These are phyloP conservation scores for Hermatobates lingyangjiaoensis DNA, from an alignment of 1,140 invertebrate species.

Conservation along the genomic window DNA sequence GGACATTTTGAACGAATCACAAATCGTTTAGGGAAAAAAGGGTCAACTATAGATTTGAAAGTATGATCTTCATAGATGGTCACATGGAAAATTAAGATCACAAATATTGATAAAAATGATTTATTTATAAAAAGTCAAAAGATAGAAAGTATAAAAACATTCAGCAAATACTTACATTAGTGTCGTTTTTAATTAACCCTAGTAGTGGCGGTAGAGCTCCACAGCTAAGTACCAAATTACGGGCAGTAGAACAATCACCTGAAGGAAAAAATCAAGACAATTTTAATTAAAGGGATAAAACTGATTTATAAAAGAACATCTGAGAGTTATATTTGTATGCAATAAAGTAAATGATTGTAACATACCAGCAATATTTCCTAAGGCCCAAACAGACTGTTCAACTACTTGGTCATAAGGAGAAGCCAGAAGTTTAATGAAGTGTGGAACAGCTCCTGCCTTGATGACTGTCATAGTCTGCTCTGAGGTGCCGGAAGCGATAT, in stretches of 20 bases:
- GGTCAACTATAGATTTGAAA: too few relatives aligned
- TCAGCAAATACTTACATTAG: constrained; percentile 24
- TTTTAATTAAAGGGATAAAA: not conserved
- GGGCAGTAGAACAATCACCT: constrained; percentile 56
- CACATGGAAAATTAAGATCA: too few relatives aligned
- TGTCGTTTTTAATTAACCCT: constrained; percentile 37
- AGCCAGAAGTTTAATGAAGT: constrained; percentile 56
- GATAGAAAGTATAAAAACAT: too few relatives aligned
- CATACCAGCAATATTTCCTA: constrained; percentile 76
- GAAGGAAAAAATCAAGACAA: not conserved
- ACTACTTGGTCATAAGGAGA: constrained; percentile 58
- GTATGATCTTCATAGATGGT: too few relatives aligned
- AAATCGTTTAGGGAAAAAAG: too few relatives aligned
- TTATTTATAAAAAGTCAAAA: too few relatives aligned
- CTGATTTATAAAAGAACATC: not conserved
- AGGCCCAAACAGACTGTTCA: constrained; percentile 93
- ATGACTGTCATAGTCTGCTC: constrained; percentile 49
- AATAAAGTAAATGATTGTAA: not conserved
- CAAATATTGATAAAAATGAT: too few relatives aligned
- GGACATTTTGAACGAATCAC: too few relatives aligned
- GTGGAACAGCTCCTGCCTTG: constrained; percentile 61
- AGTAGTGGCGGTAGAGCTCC: constrained; percentile 47
- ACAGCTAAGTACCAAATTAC: constrained; percentile 51
- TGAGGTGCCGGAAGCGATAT: constrained; percentile 70
- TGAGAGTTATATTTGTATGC: not conserved